Conservation (phyloP, 2,113 vertebrate genomes). For the Pterophyllum scalare region DNA sequence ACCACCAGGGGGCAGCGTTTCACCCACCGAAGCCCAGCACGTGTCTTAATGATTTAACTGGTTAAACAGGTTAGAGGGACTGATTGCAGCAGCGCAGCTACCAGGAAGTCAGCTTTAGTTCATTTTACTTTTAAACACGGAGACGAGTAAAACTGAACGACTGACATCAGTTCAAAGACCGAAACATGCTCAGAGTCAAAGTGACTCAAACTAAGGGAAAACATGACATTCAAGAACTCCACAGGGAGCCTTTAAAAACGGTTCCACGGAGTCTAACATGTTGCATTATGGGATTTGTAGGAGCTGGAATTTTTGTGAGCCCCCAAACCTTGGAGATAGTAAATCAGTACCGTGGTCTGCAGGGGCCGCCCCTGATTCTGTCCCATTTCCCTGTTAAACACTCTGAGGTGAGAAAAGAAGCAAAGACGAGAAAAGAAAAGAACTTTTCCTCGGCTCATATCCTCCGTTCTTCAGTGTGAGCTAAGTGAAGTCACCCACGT, state of each 20-base stretch:
- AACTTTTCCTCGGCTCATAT: not conserved
- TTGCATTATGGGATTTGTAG: not conserved
- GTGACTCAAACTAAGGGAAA: not conserved
- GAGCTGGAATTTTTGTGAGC: not conserved
- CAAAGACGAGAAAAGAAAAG: not conserved
- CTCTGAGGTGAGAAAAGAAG: not conserved
- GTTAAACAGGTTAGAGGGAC: not conserved
- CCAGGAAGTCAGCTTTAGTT: not conserved
- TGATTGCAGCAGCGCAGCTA: not conserved
- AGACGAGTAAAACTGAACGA: not conserved
- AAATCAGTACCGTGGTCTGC: not conserved
- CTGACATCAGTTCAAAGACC: not conserved
- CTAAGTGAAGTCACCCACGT: not conserved
- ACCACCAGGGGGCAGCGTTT: not conserved
- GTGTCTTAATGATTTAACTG: not conserved
- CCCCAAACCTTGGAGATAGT: not conserved
- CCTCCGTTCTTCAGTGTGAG: not conserved
- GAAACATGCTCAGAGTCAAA: not conserved
- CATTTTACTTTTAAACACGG: not conserved
- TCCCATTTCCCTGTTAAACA: not conserved
- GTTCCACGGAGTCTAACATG: not conserved
- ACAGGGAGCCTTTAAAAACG: not conserved
- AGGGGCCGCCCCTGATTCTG: not conserved
- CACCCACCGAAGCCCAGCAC: no score
- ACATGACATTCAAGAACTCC: not conserved